These are phyloP conservation scores for Drymodes brunneopygia DNA, from an alignment of 2,113 vertebrate species.

Conservation along the genomic window DNA sequence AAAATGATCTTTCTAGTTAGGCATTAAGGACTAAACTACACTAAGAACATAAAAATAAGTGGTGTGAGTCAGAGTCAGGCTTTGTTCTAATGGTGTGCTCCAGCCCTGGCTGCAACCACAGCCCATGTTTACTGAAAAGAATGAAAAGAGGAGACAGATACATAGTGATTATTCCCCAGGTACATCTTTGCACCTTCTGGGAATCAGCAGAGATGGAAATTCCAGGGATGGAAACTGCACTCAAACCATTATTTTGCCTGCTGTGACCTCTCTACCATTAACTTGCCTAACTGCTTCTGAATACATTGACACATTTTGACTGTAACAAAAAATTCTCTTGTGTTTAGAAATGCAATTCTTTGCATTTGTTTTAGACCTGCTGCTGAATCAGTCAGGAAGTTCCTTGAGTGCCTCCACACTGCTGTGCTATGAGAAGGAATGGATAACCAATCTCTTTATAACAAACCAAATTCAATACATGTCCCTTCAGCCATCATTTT, in stretches of 20 bases:
- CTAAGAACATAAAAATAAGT: not conserved
- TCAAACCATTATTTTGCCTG: not conserved
- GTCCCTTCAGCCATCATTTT: not conserved
- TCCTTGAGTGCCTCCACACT: not conserved
- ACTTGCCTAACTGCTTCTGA: not conserved
- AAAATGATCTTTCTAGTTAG: not conserved
- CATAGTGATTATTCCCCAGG: not conserved
- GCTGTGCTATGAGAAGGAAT: not conserved
- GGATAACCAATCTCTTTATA: not conserved
- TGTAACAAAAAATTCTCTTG: not conserved
- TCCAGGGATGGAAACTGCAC: not conserved
- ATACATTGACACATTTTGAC: not conserved
- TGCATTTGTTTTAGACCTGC: not conserved
- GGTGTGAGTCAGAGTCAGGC: not conserved
- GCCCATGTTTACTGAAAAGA: not conserved
- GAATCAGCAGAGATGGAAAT: not conserved
- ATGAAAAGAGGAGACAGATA: not conserved
- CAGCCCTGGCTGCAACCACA: not conserved
- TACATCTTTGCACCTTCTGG: not conserved
- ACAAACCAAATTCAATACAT: not conserved
- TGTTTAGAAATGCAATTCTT: not conserved
- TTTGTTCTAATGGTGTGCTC: not conserved
- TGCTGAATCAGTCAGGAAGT: not conserved
- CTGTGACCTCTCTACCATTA: not conserved
- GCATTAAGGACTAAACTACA: not conserved